Conservation (phyloP, 2,797 vertebrate genomes). For the Simalia tracyae region DNA sequence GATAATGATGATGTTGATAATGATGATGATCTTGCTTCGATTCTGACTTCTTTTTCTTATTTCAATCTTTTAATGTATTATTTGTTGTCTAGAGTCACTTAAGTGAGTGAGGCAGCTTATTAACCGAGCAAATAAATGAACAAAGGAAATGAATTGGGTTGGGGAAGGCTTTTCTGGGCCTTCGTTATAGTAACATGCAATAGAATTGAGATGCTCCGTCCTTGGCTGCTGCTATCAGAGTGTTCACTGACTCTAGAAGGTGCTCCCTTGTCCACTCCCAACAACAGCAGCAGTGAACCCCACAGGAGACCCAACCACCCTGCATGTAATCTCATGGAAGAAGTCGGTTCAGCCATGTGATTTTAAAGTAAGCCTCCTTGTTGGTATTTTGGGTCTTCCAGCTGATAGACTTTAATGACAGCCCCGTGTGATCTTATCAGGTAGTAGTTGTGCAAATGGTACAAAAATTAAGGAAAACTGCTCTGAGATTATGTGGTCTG, state of each 20-base stretch:
- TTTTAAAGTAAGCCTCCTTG: background rate
- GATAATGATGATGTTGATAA: too few relatives aligned
- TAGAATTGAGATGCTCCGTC: background rate
- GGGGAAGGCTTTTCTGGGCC: background rate
- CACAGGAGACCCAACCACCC: background rate
- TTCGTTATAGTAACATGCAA: background rate
- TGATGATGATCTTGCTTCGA: background rate
- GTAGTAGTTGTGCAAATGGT: background rate
- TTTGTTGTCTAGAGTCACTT: background rate
- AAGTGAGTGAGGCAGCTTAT: background rate
- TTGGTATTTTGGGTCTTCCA: background rate
- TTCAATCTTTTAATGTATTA: background rate
- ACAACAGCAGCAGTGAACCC: background rate
- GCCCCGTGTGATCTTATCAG: background rate
- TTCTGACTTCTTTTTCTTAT: background rate
- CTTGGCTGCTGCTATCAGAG: background rate
- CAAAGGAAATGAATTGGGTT: background rate
- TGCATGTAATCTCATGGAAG: background rate
- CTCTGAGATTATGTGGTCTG: background rate
- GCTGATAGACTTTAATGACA: background rate
- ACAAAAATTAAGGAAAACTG: slow-evolving; percentile 2
- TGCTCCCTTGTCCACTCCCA: background rate
- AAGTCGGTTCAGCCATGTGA: too few relatives aligned
- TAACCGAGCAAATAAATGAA: background rate
- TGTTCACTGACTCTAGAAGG: too few relatives aligned